Conservation (phyloP, 1,140 invertebrate species). For the Acarapis woodi region DNA sequence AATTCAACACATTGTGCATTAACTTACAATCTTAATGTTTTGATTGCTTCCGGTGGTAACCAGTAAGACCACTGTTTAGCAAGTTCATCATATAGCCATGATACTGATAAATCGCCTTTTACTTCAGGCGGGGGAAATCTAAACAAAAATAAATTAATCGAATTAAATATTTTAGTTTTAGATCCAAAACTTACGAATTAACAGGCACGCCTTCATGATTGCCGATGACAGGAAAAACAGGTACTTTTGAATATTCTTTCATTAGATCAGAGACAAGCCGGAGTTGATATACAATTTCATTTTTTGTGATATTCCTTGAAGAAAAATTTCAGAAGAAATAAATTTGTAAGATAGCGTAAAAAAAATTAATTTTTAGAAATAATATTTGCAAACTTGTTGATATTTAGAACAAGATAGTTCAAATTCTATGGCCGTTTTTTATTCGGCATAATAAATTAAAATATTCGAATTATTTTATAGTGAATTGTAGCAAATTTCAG, state of each 20-base stretch:
- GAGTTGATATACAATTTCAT: constrained; percentile 53
- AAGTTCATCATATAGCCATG: constrained; percentile 69
- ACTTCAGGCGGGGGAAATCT: constrained; percentile 73
- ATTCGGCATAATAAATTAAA: no score
- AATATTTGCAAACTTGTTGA: no score
- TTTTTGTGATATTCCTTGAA: constrained; percentile 79
- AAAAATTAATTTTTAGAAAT: no score
- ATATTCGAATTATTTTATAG: no score
- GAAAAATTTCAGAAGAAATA: no score
- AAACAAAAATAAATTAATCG: no score
- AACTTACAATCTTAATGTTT: constrained; percentile 34
- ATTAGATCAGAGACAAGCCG: constrained; percentile 55
- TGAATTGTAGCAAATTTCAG: no score
- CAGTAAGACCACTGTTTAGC: constrained; percentile 59
- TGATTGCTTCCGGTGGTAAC: constrained; percentile 51
- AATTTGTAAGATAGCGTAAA: no score
- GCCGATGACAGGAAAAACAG: constrained; percentile 72
- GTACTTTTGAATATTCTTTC: constrained; percentile 48
- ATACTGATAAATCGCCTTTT: constrained; percentile 45
- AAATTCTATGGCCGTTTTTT: no score
- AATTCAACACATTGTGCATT: no score
- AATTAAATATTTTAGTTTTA: background rate
- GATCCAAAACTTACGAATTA: constrained; percentile 34
- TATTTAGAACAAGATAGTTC: no score
- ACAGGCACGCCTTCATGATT: constrained; percentile 90